Evolutionary conservation across 1,140 invertebrate species (phyloP).

Genomic region (Bombus superbus): DNA sequence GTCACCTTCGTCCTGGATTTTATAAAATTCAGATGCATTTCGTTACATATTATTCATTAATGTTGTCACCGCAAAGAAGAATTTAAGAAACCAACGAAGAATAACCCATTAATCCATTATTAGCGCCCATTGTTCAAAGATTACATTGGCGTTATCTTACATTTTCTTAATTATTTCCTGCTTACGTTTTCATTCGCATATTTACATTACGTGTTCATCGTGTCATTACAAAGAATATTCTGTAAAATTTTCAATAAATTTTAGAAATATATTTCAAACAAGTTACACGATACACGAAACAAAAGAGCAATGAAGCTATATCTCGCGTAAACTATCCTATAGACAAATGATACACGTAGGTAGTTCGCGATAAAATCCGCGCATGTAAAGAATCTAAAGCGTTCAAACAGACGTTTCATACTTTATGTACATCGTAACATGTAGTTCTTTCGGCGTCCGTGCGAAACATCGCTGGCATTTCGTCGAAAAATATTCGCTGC

Average conservation of each 20-base stretch:
- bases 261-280: not conserved
- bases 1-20: accelerated
- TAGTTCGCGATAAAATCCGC: not conserved
- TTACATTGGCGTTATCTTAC: too few species aligned
- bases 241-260: not conserved
- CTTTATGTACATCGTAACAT: not conserved
- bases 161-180: too few species aligned
- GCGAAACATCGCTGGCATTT: not conserved
- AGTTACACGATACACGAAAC: not conserved
- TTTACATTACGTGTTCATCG: too few species aligned
- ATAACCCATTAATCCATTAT: too few species aligned
- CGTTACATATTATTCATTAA: not conserved
- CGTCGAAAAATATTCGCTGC: not conserved
- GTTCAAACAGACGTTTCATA: not conserved
- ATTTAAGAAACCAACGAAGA: too few species aligned
- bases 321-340: not conserved
- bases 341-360: not conserved
- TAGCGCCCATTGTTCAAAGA: too few species aligned
- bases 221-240: too few species aligned
- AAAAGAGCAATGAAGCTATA: not conserved
- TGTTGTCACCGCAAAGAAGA: too few species aligned
- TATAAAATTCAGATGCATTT: not conserved
- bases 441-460: not conserved
- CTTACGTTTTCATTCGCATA: too few species aligned
- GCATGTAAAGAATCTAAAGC: not conserved